Evolutionary conservation across 2,888 invertebrate genomes (phyloP), one percentile per base, ranked within the genome.

Genomic region (Gasteruption jaculator): DNA sequence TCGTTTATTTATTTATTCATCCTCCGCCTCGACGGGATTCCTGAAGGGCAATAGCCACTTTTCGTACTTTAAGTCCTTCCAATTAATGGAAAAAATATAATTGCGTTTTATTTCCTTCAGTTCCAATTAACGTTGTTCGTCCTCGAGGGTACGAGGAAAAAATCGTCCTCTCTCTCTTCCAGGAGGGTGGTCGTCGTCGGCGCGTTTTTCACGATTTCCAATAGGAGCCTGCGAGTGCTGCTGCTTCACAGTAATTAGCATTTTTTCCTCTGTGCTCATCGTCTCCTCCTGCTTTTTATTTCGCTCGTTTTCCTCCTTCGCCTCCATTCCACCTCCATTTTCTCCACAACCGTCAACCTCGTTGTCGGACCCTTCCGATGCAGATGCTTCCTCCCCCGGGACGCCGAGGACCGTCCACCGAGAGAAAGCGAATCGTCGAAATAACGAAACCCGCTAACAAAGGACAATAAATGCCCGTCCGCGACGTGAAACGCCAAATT

Each of bases 121-220:
- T 22, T 14, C 29, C 32, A n/a, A n/a, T n/a, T n/a, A n/a, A n/a
- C n/a, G n/a, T n/a, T 12, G 16, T 34, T 15, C 20, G 27, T 10
- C 24, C 29, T 27, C 7, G 15, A 15, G 11, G 12, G 31, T 10
- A 32, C 26, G 33, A 45, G 42, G 41, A 42, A 42, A 37, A 22
- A 33, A 34, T 30, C 16, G 5, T 16, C 35, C 21, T n/a, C n/a
- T 16, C 35, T 16, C 16, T 24, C 18, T 22, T 16, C 15, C 19
- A n/a, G 26, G 26, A 25, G 6, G 14, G 11, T 16, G 24, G 18
- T 35, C 35, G 11, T 5, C 11, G 34, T 11, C 21, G 21, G 29
- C 10, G 43, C 15, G 22, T 29, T 49, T 49, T 48, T 43, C 30
- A 32, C 40, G 32, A 45, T 43, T 48, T 43, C 37, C 36, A 25